phyloP scores from a whole-genome alignment of 1,140 invertebrate species.

The Tachypleus tridentatus region DNA sequence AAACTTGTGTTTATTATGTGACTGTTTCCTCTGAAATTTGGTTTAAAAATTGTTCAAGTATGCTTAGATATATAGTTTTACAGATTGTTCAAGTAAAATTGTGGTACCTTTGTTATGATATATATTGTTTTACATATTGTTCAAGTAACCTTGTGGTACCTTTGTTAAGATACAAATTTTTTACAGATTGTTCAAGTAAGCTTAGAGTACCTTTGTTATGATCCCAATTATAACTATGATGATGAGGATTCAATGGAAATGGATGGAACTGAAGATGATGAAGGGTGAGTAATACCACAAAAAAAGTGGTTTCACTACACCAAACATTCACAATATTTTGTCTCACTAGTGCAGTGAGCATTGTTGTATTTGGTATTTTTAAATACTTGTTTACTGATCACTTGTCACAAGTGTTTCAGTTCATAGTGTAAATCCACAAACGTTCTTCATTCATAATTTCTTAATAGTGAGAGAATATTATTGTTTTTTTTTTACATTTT shows the following conservation, averaged over 20 bases:
- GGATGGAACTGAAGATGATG: conserved; percentile 54
- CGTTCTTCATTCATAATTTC: not conserved
- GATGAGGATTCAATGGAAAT: conserved; percentile 57
- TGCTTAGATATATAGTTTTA: no score
- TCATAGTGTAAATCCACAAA: not conserved
- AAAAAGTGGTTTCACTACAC: no score
- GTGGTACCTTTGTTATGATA: no score
- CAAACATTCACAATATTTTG: no score
- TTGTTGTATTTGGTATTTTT: conserved; percentile 5
- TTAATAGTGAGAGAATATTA: not conserved
- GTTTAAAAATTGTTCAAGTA: no score
- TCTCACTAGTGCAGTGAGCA: no score
- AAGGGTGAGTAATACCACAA: conserved; percentile 34
- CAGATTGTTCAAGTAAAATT: no score
- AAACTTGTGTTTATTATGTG: no score
- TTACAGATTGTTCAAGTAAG: conserved; percentile 69
- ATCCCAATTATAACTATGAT: conserved; percentile 98
- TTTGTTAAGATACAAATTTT: conserved; percentile 2
- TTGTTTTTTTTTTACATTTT: no score
- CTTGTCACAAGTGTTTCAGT: not conserved
- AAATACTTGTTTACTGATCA: not conserved
- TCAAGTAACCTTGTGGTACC: conserved; percentile 16
- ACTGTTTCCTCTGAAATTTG: conserved; percentile 31
- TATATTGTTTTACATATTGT: conserved; percentile 47
- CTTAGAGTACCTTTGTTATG: conserved; percentile 85